Evolutionary conservation across 2,113 vertebrate genomes (phyloP).

Genomic region (Eretmochelys imbricata): DNA sequence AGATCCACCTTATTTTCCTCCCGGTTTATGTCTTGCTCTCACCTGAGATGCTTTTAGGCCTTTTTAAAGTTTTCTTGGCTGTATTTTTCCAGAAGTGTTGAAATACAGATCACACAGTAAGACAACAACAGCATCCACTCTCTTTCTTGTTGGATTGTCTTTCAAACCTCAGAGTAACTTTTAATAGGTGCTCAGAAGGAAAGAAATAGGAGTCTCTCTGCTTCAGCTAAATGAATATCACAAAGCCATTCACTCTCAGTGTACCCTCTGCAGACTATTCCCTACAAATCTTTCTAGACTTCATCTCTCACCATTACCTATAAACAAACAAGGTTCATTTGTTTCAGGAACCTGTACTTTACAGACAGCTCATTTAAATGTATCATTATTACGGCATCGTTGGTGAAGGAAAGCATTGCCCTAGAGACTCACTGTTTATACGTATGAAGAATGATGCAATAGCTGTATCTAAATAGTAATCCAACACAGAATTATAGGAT

Average conservation of each 20-base stretch:
- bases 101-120: slow-evolving; percentile 66
- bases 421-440: slow-evolving; percentile 83
- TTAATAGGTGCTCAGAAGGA: slow-evolving; percentile 55
- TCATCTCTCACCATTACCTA: slow-evolving; percentile 60
- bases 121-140: slow-evolving; percentile 51
- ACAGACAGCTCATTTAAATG: slow-evolving; percentile 79
- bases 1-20: neutral
- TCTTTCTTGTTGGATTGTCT: slow-evolving; percentile 62
- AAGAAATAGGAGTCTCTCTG: slow-evolving; percentile 56
- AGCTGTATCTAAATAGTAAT: slow-evolving; percentile 79
- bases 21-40: slow-evolving; percentile 49
- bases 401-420: slow-evolving; percentile 77
- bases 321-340: slow-evolving; percentile 68
- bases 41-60: slow-evolving; percentile 59
- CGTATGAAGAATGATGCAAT: slow-evolving; percentile 84
- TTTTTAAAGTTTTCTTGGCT: slow-evolving; percentile 49
- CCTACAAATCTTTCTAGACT: slow-evolving; percentile 45
- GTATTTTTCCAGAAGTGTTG: slow-evolving; percentile 58
- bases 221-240: slow-evolving; percentile 54
- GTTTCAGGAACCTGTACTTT: slow-evolving; percentile 59
- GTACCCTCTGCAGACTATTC: slow-evolving; percentile 28
- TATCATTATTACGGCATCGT: slow-evolving; percentile 75
- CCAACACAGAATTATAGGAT: slow-evolving; percentile 75
- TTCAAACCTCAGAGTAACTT: slow-evolving; percentile 63
- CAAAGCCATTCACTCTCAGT: neutral